phyloP scores from a whole-genome alignment of 2,797 vertebrate genomes.

The Spheniscus humboldti region DNA sequence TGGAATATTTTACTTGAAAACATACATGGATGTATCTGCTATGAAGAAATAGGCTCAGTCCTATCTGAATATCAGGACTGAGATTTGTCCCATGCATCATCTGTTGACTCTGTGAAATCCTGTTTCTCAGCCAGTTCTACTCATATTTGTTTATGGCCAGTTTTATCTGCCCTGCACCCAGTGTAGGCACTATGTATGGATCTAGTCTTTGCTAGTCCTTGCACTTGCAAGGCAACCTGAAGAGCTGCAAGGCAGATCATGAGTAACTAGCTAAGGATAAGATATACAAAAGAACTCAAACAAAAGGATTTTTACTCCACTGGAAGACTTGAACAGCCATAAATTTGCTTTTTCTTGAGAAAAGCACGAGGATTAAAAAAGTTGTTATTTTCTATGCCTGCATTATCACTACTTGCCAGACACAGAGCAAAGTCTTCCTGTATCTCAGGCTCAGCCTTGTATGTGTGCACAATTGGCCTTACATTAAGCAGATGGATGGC shows the following conservation, averaged over 20 bases:
- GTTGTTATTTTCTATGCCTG: background rate
- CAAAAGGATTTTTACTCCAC: background rate
- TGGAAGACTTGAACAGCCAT: background rate
- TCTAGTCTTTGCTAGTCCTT: background rate
- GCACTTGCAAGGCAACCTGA: background rate
- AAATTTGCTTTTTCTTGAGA: background rate
- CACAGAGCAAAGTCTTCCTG: background rate
- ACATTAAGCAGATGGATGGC: accelerated
- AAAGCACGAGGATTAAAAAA: background rate
- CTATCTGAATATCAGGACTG: background rate
- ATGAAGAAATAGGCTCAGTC: background rate
- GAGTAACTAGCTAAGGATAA: background rate
- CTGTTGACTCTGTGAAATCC: background rate
- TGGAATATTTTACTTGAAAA: background rate
- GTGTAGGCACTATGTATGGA: background rate
- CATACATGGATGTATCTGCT: accelerated
- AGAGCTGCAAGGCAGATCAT: background rate
- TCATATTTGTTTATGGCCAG: background rate
- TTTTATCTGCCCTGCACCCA: background rate
- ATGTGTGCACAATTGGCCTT: background rate
- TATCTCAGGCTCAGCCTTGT: background rate
- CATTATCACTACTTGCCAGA: background rate
- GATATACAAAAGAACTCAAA: background rate
- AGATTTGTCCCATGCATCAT: background rate
- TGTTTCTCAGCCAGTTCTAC: background rate